Percentiles rank a stretch among this genome's conserved stretches.
Evolutionary conservation across 2,888 invertebrate genomes (phyloP).

Genomic region (Callosobruchus maculatus): DNA sequence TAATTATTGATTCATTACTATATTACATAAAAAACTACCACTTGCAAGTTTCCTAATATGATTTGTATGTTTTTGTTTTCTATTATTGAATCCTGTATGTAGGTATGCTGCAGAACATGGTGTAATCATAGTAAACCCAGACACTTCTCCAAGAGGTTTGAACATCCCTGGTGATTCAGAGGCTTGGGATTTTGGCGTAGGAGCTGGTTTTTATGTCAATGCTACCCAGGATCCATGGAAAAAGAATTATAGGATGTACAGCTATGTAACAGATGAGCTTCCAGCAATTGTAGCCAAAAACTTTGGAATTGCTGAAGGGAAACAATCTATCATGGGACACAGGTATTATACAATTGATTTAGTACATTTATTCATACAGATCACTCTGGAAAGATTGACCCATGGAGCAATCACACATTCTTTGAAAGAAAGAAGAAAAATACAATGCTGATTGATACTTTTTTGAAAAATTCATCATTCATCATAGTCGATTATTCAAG

Average conservation of each 20-base stretch:
- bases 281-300: slow-evolving; percentile 70
- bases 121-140: slow-evolving; percentile 87
- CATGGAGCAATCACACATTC: no score
- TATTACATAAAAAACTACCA: no score
- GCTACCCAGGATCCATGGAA: slow-evolving; percentile 90
- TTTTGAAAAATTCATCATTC: no score
- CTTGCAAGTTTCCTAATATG: no score
- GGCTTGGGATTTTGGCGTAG: slow-evolving; percentile 90
- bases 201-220: slow-evolving; percentile 95
- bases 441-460: no score
- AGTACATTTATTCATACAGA: no score
- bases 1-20: no score
- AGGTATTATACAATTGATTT: no score
- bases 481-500: no score
- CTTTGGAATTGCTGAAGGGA: slow-evolving; percentile 62
- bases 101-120: slow-evolving; percentile 81
- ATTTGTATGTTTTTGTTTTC: no score
- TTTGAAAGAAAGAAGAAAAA: no score
- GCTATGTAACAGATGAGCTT: slow-evolving; percentile 87
- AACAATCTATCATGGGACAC: slow-evolving; percentile 77
- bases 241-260: slow-evolving; percentile 90
- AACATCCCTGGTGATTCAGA: slow-evolving; percentile 90
- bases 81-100: slow-evolving; percentile 12
- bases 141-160: slow-evolving; percentile 91
- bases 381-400: no score